Percentiles rank a stretch among this genome's conserved stretches.
These are phyloP conservation scores for Bergia puertoricense DNA, from an alignment of 92 coral and sea anemone genomes.

Conservation along the genomic window DNA sequence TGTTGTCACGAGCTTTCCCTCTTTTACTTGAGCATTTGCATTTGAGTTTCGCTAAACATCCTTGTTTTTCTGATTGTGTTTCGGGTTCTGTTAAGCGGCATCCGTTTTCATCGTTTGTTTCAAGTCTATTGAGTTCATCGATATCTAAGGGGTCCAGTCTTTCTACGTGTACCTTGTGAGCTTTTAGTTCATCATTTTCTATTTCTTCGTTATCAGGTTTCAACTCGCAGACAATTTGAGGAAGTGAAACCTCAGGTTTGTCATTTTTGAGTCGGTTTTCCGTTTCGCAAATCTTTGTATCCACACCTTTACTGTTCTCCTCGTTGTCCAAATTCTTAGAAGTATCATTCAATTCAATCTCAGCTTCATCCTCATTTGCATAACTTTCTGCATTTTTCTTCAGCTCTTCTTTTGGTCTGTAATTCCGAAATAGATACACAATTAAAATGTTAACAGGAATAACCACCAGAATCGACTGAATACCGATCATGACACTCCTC, in stretches of 20 bases:
- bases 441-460: slow-evolving; percentile 70
- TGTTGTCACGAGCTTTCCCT: background rate
- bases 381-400: background rate
- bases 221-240: background rate
- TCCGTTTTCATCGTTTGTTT: background rate
- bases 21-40: background rate
- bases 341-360: slow-evolving; percentile 5
- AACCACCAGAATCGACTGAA: slow-evolving; percentile 63
- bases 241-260: background rate
- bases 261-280: background rate
- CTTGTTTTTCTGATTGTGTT: slow-evolving; percentile 1
- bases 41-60: slow-evolving; percentile 9
- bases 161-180: background rate
- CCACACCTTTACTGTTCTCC: background rate
- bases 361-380: background rate
- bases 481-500: slow-evolving; percentile 58
- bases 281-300: background rate
- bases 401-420: slow-evolving; percentile 35
- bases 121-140: slow-evolving; percentile 4
- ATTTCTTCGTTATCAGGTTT: background rate
- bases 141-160: background rate
- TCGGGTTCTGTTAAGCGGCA: background rate
- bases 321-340: slow-evolving; percentile 7
- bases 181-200: background rate
- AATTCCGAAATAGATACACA: slow-evolving; percentile 65